Evolutionary conservation across 2,888 invertebrate species (phyloP), one percentile per base, ranked within the genome.

Genomic region (Phania funesta): DNA sequence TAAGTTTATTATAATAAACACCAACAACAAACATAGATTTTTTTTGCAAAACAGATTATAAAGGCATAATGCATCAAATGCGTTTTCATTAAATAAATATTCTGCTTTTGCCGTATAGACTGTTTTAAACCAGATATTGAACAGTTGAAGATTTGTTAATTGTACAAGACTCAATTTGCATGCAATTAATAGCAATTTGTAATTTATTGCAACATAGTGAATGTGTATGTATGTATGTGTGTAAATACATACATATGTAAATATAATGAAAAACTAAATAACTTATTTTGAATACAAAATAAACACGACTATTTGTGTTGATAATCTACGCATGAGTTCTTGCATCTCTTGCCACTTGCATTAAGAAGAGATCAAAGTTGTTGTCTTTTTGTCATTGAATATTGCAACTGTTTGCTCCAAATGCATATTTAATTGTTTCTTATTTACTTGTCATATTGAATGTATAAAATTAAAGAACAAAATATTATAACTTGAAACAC

Each of bases 131-230:
- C 52, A 52, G 38, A 77, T 52, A 41, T 32, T 60, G 32, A 68
- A 46, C 68, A 77, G 41, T 68, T 20, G 60, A 54, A 77, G 50
- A 56, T 78, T 78, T 71, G 56, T 58, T 35, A 71, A 64, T n/a
- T 24, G 22, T 41, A 54, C 41, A 24, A 48, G 38, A 64, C 41
- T 74, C 35, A 74, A 78, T 74, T 82, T 74, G 74, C 77, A 58
- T 41, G 73, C 44, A 64, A 82, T 78, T 78, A 71, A 78, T 67
- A 71, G 62, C 71, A 78, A 78, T 78, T 82, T 82, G 78, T 74
- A 60, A 65, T 74, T 65, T 56, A 68, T 74, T n/a, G n/a, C 56
- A 44, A 26, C 64, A 44, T 44, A 74, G n/a, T 32, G 29, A 24
- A 35, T 46, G 41, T 70, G 48, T 62, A 71, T 64, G 56, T 77